Percentiles rank a stretch among this genome's conserved stretches.
phyloP scores from a whole-genome alignment of 2,113 vertebrate genomes.

The Ariopsis seemanni region DNA sequence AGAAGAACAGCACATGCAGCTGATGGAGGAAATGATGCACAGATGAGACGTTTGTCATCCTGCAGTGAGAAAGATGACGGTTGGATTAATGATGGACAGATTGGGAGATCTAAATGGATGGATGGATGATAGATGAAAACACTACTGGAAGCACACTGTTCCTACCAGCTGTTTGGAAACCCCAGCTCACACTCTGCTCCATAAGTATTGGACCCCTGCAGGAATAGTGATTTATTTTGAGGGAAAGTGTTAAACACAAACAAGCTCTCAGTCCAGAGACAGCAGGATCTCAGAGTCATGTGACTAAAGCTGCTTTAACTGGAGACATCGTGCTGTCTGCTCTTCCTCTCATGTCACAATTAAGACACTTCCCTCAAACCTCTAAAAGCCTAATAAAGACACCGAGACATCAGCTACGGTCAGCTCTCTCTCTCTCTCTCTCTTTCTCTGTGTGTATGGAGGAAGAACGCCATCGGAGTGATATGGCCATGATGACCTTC shows the following conservation, averaged over 20 bases:
- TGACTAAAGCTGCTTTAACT: too few relatives aligned
- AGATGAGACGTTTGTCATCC: neutral
- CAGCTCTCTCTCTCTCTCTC: neutral
- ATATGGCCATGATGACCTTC: neutral
- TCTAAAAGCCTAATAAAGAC: neutral
- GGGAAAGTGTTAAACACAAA: too few relatives aligned
- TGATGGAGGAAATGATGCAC: neutral
- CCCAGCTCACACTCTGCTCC: neutral
- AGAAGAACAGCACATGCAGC: neutral
- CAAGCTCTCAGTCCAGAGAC: too few relatives aligned
- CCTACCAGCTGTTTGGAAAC: too few relatives aligned
- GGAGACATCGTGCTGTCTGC: too few relatives aligned
- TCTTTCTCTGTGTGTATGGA: neutral
- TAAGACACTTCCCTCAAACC: neutral
- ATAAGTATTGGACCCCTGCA: neutral
- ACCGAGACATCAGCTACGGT: neutral
- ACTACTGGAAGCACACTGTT: too few relatives aligned
- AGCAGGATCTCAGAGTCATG: too few relatives aligned
- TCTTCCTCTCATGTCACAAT: too few relatives aligned
- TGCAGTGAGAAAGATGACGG: too few relatives aligned
- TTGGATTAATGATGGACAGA: too few relatives aligned
- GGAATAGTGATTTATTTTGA: too few relatives aligned
- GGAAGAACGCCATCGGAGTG: neutral
- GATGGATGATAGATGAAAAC: neutral
- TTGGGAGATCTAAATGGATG: neutral